Conservation (phyloP, 1,140 invertebrate species). For the Drosophila navojoa region DNA sequence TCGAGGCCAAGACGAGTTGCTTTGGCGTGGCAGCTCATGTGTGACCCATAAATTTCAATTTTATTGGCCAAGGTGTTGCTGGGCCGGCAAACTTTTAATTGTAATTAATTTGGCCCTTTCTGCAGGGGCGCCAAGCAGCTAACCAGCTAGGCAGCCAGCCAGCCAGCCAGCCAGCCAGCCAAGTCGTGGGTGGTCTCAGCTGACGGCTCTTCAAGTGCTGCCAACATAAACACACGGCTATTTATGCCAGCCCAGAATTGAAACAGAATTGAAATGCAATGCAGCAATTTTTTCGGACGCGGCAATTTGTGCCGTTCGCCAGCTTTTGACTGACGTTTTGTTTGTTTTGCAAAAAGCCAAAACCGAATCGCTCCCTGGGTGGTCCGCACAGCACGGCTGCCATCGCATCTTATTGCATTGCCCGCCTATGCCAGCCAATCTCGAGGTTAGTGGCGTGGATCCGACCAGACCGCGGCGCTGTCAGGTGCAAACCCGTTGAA, state of each 20-base stretch:
- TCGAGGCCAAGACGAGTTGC: conserved; percentile 34
- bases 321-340: conserved; percentile 72
- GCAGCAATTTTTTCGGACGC: conserved; percentile 47
- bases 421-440: not conserved
- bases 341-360: conserved; percentile 82
- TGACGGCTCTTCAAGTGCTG: conserved; percentile 71
- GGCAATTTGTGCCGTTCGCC: conserved; percentile 19
- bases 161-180: not conserved
- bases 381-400: conserved; percentile 30
- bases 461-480: not conserved
- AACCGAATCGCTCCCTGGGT: conserved; percentile 68
- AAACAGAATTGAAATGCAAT: conserved; percentile 64
- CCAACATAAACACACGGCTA: conserved; percentile 77
- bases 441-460: conserved; percentile 19
- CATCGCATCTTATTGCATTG: not conserved
- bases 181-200: conserved; percentile 59
- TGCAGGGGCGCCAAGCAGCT: conserved; percentile 1
- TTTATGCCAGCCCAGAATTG: conserved; percentile 62
- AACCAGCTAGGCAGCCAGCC: too few species aligned
- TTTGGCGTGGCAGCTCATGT: conserved; percentile 57
- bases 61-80: conserved; percentile 75
- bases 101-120: conserved; percentile 72
- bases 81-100: conserved; percentile 66
- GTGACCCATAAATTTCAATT: conserved; percentile 80
- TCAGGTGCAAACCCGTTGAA: conserved; percentile 52